Evolutionary conservation across 2,888 invertebrate genomes (phyloP), one percentile per base, ranked within the genome.

Genomic region (Cremastinae sp.): DNA sequence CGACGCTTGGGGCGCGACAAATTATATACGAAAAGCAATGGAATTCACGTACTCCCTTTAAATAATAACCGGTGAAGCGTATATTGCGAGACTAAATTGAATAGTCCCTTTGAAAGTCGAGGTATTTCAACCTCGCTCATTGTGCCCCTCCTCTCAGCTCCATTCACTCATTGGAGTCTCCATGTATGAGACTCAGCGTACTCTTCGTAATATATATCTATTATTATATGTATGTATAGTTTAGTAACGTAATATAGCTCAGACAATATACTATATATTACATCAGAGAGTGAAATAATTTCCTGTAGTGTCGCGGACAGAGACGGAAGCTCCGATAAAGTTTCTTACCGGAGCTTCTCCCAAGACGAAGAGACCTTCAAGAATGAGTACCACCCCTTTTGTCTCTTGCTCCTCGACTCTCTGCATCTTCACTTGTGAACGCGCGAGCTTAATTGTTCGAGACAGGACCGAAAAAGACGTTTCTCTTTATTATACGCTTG

Each of bases 271-370:
- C 65, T 76, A 72, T 73, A 73, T 59, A 65, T 73, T 68, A 69
- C 69, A 76, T 76, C 73, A 41, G 59, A 65, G 76, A 78, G 66
- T 65, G 82, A 86, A 84, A 87, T 86, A 87, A 87, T 88, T 88
- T 88, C 87, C 86, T 85, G 87, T 83, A 85, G 85, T 84, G 86
- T 87, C 86, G 81, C 81, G 78, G 73, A 80, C 85, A 86, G 86
- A 82, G 75, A 80, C 75, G 76, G 78, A 79, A 79, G 75, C 66
- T 71, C 61, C 77, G 62, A 86, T 84, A 86, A 86, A 87, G 87
- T 88, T 88, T 87, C 87, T 85, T 84, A 85, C 85, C 82, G 81
- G 83, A 81, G 79, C 53, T 70, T 53, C 58, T 69, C 64, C 64
- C 69, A 69, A 65, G 64, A 73, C 59, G 55, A 55, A 5, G 28